A percentile compares a stretch with the other conserved stretches of the same genome.
Conservation (phyloP, 2,888 invertebrate genomes). For the Argyresthia goedartella region DNA sequence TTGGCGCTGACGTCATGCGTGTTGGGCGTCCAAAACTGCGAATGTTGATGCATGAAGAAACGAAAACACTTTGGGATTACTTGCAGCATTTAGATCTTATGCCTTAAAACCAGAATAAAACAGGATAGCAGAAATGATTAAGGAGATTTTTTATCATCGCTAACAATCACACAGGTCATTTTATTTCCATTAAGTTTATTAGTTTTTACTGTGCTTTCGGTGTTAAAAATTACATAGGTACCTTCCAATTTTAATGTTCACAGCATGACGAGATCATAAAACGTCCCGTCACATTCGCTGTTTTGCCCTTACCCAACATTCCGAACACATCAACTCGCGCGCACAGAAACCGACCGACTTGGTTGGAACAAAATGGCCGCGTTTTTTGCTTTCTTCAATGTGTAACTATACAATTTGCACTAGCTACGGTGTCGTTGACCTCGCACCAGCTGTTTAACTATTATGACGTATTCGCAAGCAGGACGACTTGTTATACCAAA, state of each 20-base stretch:
- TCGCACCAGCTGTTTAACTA: slow-evolving; percentile 62
- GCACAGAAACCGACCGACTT: slow-evolving; percentile 13
- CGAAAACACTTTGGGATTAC: too few relatives aligned
- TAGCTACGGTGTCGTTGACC: slow-evolving; percentile 55
- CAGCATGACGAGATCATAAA: background rate
- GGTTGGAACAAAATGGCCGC: slow-evolving; percentile 28
- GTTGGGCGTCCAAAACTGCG: slow-evolving; percentile 28
- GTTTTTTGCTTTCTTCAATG: slow-evolving; percentile 52
- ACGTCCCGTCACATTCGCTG: slow-evolving; percentile 27
- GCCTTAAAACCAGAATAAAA: background rate
- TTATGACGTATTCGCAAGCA: slow-evolving; percentile 44
- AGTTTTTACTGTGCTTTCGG: too few relatives aligned
- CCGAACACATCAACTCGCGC: slow-evolving; percentile 11
- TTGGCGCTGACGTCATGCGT: slow-evolving; percentile 48
- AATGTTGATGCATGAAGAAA: slow-evolving; percentile 18
- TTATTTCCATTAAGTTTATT: too few relatives aligned
- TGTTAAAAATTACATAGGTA: too few relatives aligned
- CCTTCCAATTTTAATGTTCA: background rate
- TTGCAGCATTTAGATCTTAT: too few relatives aligned
- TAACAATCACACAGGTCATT: too few relatives aligned
- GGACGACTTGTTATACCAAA: slow-evolving; percentile 38
- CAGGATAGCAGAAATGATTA: background rate
- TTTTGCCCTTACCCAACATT: slow-evolving; percentile 33
- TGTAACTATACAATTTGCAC: slow-evolving; percentile 65
- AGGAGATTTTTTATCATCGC: background rate